phyloP scores from a whole-genome alignment of 2,113 vertebrate genomes.

The Pangasianodon gigas region DNA sequence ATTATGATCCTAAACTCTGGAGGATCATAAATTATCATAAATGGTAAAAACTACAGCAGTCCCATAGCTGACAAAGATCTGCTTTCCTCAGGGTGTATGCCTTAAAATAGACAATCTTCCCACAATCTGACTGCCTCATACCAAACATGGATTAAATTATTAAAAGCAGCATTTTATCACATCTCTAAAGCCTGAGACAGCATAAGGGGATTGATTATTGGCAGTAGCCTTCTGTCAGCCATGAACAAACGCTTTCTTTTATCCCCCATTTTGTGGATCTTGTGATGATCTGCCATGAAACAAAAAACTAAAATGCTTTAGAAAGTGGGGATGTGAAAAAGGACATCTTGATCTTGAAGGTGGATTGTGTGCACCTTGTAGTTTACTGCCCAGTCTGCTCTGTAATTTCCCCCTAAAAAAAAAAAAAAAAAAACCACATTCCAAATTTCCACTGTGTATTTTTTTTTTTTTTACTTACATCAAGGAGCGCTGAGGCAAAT shows the following conservation, averaged over 20 bases:
- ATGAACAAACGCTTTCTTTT: slow-evolving; percentile 23
- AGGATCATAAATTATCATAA: slow-evolving; percentile 41
- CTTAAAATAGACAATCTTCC: slow-evolving; percentile 43
- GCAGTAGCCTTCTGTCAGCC: slow-evolving; percentile 22
- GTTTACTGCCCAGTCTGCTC: neutral
- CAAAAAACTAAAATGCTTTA: slow-evolving; percentile 17
- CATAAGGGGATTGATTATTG: slow-evolving; percentile 37
- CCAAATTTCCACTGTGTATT: neutral
- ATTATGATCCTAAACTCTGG: slow-evolving; percentile 16
- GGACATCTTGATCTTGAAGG: neutral
- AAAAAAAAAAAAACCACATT: neutral
- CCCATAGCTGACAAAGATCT: slow-evolving; percentile 38
- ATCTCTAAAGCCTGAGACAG: slow-evolving; percentile 35
- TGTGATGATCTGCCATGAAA: slow-evolving; percentile 37
- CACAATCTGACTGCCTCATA: slow-evolving; percentile 33
- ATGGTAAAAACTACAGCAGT: slow-evolving; percentile 36
- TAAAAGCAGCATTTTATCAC: slow-evolving; percentile 45
- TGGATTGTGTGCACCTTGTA: neutral
- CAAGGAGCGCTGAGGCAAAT: neutral
- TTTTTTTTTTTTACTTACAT: neutral
- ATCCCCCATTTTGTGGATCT: neutral
- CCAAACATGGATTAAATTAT: slow-evolving; percentile 45
- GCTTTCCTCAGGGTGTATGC: slow-evolving; percentile 13
- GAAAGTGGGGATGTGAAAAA: neutral
- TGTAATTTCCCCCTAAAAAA: neutral